phyloP scores from a whole-genome alignment of 2,797 vertebrate genomes.

The Pempheris klunzingeri region DNA sequence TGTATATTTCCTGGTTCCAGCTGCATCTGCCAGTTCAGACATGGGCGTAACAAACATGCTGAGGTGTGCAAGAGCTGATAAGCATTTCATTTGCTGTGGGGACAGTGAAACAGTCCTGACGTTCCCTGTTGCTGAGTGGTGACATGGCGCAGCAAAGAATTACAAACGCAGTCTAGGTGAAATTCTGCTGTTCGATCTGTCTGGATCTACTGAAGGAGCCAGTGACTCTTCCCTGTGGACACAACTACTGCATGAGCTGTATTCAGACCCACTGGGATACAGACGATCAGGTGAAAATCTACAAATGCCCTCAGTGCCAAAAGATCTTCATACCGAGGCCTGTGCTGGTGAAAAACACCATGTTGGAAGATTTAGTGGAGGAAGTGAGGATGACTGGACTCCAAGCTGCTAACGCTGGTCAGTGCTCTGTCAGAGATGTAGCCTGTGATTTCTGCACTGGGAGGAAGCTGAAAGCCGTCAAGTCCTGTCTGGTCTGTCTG shows the following conservation, averaged over 20 bases:
- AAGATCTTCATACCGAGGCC: conserved; percentile 4
- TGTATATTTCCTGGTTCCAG: too few relatives aligned
- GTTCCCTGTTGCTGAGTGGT: neutral
- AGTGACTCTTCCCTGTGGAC: conserved; percentile 34
- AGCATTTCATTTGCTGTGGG: neutral
- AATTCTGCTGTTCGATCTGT: conserved; percentile 29
- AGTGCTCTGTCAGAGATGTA: conserved; percentile 20
- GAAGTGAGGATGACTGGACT: conserved; percentile 4
- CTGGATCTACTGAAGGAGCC: conserved; percentile 37
- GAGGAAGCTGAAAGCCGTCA: conserved; percentile 23
- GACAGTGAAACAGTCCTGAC: neutral
- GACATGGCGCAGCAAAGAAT: neutral
- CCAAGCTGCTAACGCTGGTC: conserved; percentile 10
- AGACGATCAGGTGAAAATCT: neutral
- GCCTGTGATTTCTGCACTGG: conserved; percentile 24
- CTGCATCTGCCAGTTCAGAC: too few relatives aligned
- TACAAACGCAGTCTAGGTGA: neutral
- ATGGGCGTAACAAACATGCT: neutral
- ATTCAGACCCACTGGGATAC: conserved; percentile 13
- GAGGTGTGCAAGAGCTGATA: neutral
- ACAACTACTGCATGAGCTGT: conserved; percentile 37
- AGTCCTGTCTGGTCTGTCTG: neutral
- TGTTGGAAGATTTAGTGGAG: conserved; percentile 25
- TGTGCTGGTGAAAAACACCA: conserved; percentile 16
- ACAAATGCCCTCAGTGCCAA: conserved; percentile 46